Base-by-base conservation (phyloP, 2,113 vertebrate species). In the Cisticola juncidis region DNA sequence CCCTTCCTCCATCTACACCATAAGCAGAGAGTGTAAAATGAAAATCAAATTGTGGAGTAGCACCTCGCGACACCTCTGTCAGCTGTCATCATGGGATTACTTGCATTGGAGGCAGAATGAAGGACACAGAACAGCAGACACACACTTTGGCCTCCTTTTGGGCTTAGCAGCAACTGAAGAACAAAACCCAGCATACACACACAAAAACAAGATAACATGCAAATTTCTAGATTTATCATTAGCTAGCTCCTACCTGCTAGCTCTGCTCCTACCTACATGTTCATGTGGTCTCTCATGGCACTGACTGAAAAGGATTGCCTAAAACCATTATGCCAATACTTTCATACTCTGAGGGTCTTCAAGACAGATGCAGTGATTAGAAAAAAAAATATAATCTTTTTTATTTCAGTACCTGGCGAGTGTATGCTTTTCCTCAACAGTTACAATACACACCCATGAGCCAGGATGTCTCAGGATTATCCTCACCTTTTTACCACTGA, bases 171-270 rank as follows among this genome's bases (percentile, higher is more conserved):
- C 70, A 85, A 88, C 62, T 72, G 51, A 62, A 91, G 91, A 87
- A 86, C 57, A 86, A 95, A 89, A n/a, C 22, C 26, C 70, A 86
- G 18, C 9, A 36, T n/a, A 36, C 25, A 60, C 26, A 47, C 6
- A 31, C 17, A 60, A 64, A 90, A 90, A n/a, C 1, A 29, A 64
- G 77, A 33, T 76, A 87, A 80, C 33, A 60, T 6, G 22, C 76
- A 92, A 94, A 70, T 53, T 53, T 21, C 29, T 18, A 38, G 62
- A 89, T 88, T 96, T 86, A 94, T 85, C 57, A 48, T 80, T 81
- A 94, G 54, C 38, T 51, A 84, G n/a, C n/a, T n/a, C n/a, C n/a
- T n/a, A n/a, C n/a, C n/a, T n/a, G n/a, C n/a, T n/a, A n/a, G n/a
- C n/a, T n/a, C 79, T 45, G 58, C 65, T 64, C 79, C 58, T 47